Conservation (phyloP, 1,140 invertebrate species). For the Pararge aegeria region DNA sequence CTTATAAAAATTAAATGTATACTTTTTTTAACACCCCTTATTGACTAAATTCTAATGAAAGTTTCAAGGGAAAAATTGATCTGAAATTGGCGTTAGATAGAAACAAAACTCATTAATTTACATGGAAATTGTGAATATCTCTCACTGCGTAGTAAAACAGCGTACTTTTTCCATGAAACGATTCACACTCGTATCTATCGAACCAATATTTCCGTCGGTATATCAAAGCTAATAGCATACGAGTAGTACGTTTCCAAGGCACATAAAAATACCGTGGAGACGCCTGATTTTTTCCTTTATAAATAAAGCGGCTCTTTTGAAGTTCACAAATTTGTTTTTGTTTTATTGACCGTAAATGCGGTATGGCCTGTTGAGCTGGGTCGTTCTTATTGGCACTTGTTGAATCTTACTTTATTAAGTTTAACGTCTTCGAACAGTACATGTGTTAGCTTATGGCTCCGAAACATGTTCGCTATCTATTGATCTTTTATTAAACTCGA, state of each 20-base stretch:
- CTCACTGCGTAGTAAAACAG: too few species aligned
- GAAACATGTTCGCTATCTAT: too few species aligned
- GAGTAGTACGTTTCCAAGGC: slow-evolving; percentile 1
- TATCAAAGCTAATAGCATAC: slow-evolving; percentile 8
- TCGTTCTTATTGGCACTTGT: not conserved
- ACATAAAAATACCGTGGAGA: slow-evolving; percentile 38
- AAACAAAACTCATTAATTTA: too few species aligned
- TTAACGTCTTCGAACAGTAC: not conserved
- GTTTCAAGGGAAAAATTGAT: too few species aligned
- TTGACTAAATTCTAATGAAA: too few species aligned
- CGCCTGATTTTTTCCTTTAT: slow-evolving; percentile 27
- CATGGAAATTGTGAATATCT: too few species aligned
- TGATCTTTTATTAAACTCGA: too few species aligned
- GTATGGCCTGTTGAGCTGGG: slow-evolving; percentile 10
- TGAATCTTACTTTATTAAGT: not conserved
- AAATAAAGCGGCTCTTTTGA: slow-evolving; percentile 42
- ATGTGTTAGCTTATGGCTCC: too few species aligned
- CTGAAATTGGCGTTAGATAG: too few species aligned
- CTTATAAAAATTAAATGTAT: too few species aligned
- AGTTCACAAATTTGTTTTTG: slow-evolving; percentile 41
- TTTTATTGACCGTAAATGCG: slow-evolving; percentile 51
- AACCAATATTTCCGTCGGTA: slow-evolving; percentile 2
- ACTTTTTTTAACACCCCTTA: too few species aligned
- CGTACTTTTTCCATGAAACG: too few species aligned
- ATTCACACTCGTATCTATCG: not conserved